A percentile compares a stretch with the other conserved stretches of the same genome.
Evolutionary conservation across 2,797 vertebrate genomes (phyloP).

Genomic region (Cetoscarus ocellatus): DNA sequence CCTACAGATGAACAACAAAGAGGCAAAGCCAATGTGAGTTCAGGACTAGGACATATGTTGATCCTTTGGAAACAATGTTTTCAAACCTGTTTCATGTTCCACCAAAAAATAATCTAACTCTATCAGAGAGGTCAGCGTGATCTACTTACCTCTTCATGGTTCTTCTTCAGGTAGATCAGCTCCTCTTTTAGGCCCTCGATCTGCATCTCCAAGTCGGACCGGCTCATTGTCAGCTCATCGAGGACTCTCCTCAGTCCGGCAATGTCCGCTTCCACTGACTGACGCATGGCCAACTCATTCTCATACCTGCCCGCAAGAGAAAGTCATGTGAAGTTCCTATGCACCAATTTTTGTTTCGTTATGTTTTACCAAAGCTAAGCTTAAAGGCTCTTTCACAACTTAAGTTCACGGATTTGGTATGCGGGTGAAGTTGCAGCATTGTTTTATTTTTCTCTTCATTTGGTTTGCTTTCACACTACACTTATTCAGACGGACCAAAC

Average conservation of each 20-base stretch:
- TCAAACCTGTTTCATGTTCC: no score
- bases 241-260: constrained; percentile 86
- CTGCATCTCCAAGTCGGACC: constrained; percentile 89
- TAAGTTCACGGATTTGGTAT: no score
- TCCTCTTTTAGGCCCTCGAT: constrained; percentile 89
- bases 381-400: no score
- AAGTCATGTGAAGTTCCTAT: background rate
- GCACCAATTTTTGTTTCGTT: no score
- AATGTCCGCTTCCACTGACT: constrained; percentile 89
- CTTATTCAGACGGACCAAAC: no score
- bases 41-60: background rate
- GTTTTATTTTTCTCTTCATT: no score
- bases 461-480: no score
- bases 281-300: constrained; percentile 69
- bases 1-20: constrained; percentile 65
- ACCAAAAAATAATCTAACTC: rapidly evolving
- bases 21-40: background rate
- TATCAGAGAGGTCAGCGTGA: background rate
- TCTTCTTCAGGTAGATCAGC: constrained; percentile 89
- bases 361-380: no score
- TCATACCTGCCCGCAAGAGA: constrained; percentile 46
- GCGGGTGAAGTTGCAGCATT: no score
- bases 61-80: background rate
- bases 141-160: constrained; percentile 88
- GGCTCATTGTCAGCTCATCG: constrained; percentile 88